Conservation (phyloP, 2,797 vertebrate species). For the Uromys caudimaculatus region DNA sequence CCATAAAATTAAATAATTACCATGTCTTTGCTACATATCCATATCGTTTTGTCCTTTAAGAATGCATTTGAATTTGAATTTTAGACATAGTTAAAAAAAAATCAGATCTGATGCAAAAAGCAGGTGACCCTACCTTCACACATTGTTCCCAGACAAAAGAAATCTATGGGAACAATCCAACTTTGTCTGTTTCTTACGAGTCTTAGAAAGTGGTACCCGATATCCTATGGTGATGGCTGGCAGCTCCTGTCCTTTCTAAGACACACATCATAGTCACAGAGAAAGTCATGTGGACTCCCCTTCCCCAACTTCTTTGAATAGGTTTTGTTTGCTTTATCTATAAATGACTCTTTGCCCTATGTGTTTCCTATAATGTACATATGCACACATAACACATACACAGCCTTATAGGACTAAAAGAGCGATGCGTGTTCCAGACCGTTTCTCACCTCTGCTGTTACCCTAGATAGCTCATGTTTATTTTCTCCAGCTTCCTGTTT, state of each 20-base stretch:
- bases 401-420: background rate
- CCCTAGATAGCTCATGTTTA: background rate
- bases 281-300: background rate
- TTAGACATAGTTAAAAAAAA: slow-evolving; percentile 40
- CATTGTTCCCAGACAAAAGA: slow-evolving; percentile 18
- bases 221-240: background rate
- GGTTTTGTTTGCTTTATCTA: background rate
- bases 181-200: background rate
- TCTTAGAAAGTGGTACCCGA: background rate
- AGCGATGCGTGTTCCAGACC: background rate
- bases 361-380: background rate
- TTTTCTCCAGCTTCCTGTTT: slow-evolving; percentile 53
- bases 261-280: background rate
- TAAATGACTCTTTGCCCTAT: background rate
- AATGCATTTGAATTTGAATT: slow-evolving; percentile 43
- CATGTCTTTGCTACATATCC: background rate
- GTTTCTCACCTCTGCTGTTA: background rate
- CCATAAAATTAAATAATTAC: slow-evolving; percentile 37
- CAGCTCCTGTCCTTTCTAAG: background rate
- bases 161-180: background rate
- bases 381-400: background rate
- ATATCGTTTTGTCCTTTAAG: background rate
- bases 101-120: slow-evolving; percentile 26
- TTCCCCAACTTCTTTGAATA: background rate
- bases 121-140: background rate